phyloP scores from a whole-genome alignment of 2,113 vertebrate genomes.

The Clinocottus analis region DNA sequence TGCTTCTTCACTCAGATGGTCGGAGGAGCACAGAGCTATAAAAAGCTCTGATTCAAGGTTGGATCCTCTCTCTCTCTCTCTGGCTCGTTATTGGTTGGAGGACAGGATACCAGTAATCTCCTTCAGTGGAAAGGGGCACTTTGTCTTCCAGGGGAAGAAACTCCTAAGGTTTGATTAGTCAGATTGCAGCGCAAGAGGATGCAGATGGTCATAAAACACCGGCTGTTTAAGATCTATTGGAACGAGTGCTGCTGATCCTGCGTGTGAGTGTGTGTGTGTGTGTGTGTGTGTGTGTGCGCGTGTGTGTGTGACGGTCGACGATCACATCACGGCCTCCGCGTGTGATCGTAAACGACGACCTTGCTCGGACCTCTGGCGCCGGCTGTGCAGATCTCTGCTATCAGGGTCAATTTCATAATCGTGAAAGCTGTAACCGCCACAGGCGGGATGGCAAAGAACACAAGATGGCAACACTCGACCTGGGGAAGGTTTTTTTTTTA shows the following conservation, averaged over 20 bases:
- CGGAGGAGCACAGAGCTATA: constrained; percentile 28
- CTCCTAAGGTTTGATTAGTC: constrained; percentile 27
- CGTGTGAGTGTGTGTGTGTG: too few species aligned
- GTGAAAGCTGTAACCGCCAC: not conserved
- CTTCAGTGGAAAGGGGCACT: constrained; percentile 25
- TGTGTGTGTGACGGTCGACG: too few species aligned
- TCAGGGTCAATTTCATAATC: not conserved
- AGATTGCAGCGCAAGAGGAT: constrained; percentile 5
- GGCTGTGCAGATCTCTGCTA: not conserved
- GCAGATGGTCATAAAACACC: not conserved
- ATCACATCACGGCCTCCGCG: not conserved
- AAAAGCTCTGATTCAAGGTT: constrained; percentile 57
- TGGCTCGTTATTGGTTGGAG: constrained; percentile 50
- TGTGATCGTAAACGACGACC: not conserved
- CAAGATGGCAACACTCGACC: not conserved
- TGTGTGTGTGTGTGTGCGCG: too few species aligned
- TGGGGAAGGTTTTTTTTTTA: not conserved
- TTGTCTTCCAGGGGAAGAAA: constrained; percentile 31
- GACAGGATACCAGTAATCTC: constrained; percentile 26
- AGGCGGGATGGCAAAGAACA: not conserved
- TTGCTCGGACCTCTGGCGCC: not conserved
- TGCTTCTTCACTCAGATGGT: constrained; percentile 21
- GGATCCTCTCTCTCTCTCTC: not conserved
- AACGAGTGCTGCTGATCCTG: not conserved
- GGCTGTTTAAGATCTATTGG: not conserved